A percentile compares a stretch with the other conserved stretches of the same genome.
phyloP scores from a whole-genome alignment of 1,140 invertebrate species.

The Drosophila funebris region DNA sequence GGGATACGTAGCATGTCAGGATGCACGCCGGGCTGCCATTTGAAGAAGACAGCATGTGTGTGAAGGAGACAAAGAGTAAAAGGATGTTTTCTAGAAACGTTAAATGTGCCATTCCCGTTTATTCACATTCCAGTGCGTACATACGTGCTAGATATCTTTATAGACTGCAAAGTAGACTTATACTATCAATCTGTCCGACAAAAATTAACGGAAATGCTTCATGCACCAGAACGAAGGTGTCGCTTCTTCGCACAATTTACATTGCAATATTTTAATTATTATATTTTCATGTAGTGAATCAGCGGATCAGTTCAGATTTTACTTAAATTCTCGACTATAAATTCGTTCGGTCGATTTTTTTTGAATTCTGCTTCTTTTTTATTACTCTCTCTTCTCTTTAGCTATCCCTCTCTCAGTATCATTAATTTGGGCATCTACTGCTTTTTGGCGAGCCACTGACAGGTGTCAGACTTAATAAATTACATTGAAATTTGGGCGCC shows the following conservation, averaged over 20 bases:
- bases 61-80: constrained; percentile 5
- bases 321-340: not conserved
- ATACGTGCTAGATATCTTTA: not conserved
- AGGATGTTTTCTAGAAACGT: constrained; percentile 15
- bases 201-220: not conserved
- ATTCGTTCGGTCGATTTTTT: not conserved
- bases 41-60: constrained; percentile 38
- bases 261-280: too few relatives aligned
- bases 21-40: constrained; percentile 33
- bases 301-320: not conserved
- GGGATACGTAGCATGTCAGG: constrained; percentile 40
- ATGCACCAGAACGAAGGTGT: too few relatives aligned
- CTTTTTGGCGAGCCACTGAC: constrained; percentile 49
- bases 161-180: not conserved
- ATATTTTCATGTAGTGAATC: too few relatives aligned
- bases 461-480: constrained; percentile 71
- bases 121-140: not conserved
- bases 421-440: constrained; percentile 55
- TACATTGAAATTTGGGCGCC: constrained; percentile 39
- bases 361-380: not conserved
- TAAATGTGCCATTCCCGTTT: constrained; percentile 24
- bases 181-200: not conserved
- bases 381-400: not conserved
- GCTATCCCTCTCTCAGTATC: not conserved
- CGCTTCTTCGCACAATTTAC: too few relatives aligned